These are phyloP conservation scores for Perizoma affinitatum DNA, from an alignment of 2,888 invertebrate species.

Conservation along the genomic window DNA sequence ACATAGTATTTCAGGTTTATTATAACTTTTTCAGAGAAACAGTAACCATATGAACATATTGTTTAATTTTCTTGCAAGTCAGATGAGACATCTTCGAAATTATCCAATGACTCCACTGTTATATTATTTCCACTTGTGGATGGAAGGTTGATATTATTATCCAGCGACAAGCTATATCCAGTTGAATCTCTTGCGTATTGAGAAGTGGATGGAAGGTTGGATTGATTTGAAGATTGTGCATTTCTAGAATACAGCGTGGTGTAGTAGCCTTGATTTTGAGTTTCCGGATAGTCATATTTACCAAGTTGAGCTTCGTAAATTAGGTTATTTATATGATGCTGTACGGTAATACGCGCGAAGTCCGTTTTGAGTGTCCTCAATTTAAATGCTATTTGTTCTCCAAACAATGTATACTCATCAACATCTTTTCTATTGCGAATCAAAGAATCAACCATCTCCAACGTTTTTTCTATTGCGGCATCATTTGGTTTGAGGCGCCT, in stretches of 20 bases:
- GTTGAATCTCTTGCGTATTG: constrained; percentile 28
- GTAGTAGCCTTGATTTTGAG: constrained; percentile 23
- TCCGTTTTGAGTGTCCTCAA: constrained; percentile 34
- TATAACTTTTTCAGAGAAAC: constrained; percentile 28
- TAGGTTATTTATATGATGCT: constrained; percentile 36
- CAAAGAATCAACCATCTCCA: constrained; percentile 28
- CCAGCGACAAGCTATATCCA: constrained; percentile 25
- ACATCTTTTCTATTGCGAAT: constrained; percentile 33
- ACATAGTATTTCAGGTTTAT: constrained; percentile 27
- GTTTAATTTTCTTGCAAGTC: constrained; percentile 35
- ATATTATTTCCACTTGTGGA: constrained; percentile 26
- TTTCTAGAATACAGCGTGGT: constrained; percentile 29
- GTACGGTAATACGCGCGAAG: constrained; percentile 35
- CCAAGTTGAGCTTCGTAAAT: constrained; percentile 34
- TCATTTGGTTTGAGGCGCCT: constrained; percentile 32
- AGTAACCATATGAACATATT: constrained; percentile 33
- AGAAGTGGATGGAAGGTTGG: constrained; percentile 32
- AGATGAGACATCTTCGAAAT: constrained; percentile 30
- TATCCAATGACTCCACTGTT: constrained; percentile 27
- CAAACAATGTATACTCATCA: constrained; percentile 35
- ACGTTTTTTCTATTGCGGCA: constrained; percentile 33
- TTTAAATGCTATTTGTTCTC: constrained; percentile 33
- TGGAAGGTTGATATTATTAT: constrained; percentile 31
- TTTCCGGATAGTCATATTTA: constrained; percentile 34
- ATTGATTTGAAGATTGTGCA: constrained; percentile 25